phyloP scores from a whole-genome alignment of 2,888 invertebrate genomes.

The Xanthia icteritia region DNA sequence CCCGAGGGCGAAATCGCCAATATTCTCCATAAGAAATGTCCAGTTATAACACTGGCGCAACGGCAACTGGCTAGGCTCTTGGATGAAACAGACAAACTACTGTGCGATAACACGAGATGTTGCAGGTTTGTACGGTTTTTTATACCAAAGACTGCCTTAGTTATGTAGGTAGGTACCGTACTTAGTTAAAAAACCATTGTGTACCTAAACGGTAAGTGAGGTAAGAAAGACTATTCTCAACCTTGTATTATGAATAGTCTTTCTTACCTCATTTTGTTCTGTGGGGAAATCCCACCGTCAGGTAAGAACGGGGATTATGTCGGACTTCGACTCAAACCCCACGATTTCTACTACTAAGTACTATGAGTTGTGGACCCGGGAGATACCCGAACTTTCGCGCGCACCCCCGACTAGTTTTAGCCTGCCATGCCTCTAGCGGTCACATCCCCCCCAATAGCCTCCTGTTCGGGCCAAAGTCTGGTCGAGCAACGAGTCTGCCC shows the following conservation, averaged over 20 bases:
- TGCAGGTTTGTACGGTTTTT: conserved; percentile 75
- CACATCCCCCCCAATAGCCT: background rate
- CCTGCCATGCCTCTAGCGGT: background rate
- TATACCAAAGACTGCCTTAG: background rate
- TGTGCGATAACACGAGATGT: conserved; percentile 79
- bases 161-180: background rate
- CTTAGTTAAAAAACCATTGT: no score
- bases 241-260: background rate
- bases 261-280: background rate
- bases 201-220: no score
- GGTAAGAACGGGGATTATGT: background rate
- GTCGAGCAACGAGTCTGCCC: background rate
- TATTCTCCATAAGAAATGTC: conserved; percentile 86
- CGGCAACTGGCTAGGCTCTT: conserved; percentile 82
- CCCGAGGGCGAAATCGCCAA: conserved; percentile 81
- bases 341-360: background rate
- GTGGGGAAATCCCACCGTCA: background rate
- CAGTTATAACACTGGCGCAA: conserved; percentile 84
- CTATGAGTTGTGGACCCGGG: background rate
- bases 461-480: background rate
- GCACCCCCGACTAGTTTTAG: background rate
- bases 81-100: conserved; percentile 82
- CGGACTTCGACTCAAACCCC: background rate
- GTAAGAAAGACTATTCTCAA: no score
- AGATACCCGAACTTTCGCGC: background rate